Conservation (phyloP, 2,888 invertebrate species). For the Limnephilus auricula region DNA sequence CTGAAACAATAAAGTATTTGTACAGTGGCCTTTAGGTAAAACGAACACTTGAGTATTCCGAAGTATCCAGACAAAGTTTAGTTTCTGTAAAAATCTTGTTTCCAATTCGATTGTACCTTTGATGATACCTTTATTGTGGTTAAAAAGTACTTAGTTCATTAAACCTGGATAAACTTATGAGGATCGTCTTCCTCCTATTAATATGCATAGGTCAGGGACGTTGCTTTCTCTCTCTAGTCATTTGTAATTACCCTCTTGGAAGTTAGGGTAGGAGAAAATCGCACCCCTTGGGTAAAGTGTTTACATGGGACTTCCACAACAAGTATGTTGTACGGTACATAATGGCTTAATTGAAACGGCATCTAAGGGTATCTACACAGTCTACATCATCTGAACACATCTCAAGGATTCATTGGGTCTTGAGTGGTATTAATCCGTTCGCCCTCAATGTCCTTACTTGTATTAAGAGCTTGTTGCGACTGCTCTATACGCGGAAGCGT, state of each 20-base stretch:
- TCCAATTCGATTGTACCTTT: neutral
- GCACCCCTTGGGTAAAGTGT: neutral
- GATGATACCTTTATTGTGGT: neutral
- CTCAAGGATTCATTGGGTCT: neutral
- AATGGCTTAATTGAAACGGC: neutral
- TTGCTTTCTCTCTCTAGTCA: neutral
- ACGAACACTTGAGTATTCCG: neutral
- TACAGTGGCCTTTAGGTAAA: neutral
- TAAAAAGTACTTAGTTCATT: neutral
- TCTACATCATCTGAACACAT: neutral
- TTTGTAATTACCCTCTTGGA: neutral
- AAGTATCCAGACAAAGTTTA: neutral
- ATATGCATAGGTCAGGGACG: neutral
- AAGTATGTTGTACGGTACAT: neutral
- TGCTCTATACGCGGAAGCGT: neutral
- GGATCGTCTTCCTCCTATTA: slow-evolving; percentile 11
- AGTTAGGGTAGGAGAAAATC: neutral
- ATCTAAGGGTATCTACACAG: neutral
- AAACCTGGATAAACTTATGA: neutral
- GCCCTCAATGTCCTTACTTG: neutral
- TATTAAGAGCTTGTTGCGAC: neutral
- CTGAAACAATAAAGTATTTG: no score
- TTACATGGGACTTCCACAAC: neutral
- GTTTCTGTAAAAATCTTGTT: neutral
- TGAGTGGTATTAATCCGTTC: neutral